A percentile compares a stretch with the other conserved stretches of the same genome.
Evolutionary conservation across 1,140 invertebrate genomes (phyloP).

Genomic region (Asobara japonica): DNA sequence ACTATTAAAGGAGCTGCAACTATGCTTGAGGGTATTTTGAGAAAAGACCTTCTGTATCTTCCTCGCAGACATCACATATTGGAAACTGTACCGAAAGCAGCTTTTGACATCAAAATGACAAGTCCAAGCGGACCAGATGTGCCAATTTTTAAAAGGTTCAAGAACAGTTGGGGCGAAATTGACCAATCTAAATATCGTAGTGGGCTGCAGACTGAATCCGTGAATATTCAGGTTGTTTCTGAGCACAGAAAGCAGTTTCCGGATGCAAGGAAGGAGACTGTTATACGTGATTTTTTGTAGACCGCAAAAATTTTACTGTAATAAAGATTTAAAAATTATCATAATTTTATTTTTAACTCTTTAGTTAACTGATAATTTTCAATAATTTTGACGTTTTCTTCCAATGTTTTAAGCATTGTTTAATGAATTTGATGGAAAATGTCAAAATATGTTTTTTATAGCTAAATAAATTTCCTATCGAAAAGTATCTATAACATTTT

Average conservation of each 20-base stretch:
- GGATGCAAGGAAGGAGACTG: constrained; percentile 11
- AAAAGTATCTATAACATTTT: background rate
- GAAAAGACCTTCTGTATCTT: constrained; percentile 21
- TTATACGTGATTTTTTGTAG: constrained; percentile 3
- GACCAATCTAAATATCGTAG: constrained; percentile 31
- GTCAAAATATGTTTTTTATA: background rate
- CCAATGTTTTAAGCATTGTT: no score
- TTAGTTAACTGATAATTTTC: no score
- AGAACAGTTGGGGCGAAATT: constrained; percentile 26
- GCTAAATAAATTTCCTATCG: background rate
- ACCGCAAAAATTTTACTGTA: no score
- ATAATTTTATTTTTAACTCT: no score
- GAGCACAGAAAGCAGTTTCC: constrained; percentile 27
- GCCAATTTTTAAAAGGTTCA: no score
- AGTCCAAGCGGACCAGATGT: no score
- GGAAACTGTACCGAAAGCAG: no score
- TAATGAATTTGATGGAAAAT: background rate
- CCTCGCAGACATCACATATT: no score
- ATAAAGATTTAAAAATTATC: no score
- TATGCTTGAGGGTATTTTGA: constrained; percentile 43
- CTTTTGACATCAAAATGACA: no score
- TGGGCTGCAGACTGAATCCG: constrained; percentile 16
- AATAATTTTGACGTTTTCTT: no score
- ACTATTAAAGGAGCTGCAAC: background rate
- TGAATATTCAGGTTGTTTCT: constrained; percentile 22